phyloP scores from a whole-genome alignment of 2,113 vertebrate species.

The Scophthalmus maximus region DNA sequence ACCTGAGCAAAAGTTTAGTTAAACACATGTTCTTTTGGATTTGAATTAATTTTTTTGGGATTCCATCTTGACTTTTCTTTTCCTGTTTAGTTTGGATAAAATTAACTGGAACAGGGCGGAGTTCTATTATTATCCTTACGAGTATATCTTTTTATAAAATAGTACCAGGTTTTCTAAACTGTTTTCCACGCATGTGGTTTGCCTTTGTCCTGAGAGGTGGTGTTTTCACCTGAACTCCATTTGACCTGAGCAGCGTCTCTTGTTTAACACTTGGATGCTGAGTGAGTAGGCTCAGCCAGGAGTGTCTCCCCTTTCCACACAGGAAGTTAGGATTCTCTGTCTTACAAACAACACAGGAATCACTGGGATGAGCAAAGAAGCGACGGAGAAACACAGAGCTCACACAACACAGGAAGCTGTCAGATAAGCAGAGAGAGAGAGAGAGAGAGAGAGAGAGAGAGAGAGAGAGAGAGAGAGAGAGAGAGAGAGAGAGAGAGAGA shows the following conservation, averaged over 20 bases:
- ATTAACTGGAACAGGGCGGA: background rate
- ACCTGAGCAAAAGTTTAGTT: no score
- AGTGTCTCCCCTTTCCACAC: slow-evolving; percentile 42
- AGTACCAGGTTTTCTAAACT: background rate
- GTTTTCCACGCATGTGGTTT: slow-evolving; percentile 37
- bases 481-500: slow-evolving; percentile 27
- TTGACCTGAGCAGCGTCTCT: slow-evolving; percentile 52
- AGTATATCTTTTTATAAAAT: slow-evolving; percentile 8
- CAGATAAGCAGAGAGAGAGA: slow-evolving; percentile 38
- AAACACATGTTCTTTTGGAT: background rate
- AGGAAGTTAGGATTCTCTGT: slow-evolving; percentile 58
- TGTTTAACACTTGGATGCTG: slow-evolving; percentile 56
- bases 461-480: slow-evolving; percentile 37
- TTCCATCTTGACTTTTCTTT: no score
- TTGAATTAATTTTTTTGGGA: background rate
- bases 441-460: slow-evolving; percentile 24
- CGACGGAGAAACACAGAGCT: slow-evolving; percentile 37
- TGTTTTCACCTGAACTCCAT: slow-evolving; percentile 47
- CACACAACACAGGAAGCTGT: slow-evolving; percentile 65
- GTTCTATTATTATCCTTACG: background rate
- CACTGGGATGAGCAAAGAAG: slow-evolving; percentile 12
- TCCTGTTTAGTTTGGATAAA: background rate
- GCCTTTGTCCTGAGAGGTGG: slow-evolving; percentile 40
- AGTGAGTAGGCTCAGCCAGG: slow-evolving; percentile 48
- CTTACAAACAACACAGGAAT: slow-evolving; percentile 62